Conservation (phyloP, 2,797 vertebrate species). For the Protosalanx chinensis region DNA sequence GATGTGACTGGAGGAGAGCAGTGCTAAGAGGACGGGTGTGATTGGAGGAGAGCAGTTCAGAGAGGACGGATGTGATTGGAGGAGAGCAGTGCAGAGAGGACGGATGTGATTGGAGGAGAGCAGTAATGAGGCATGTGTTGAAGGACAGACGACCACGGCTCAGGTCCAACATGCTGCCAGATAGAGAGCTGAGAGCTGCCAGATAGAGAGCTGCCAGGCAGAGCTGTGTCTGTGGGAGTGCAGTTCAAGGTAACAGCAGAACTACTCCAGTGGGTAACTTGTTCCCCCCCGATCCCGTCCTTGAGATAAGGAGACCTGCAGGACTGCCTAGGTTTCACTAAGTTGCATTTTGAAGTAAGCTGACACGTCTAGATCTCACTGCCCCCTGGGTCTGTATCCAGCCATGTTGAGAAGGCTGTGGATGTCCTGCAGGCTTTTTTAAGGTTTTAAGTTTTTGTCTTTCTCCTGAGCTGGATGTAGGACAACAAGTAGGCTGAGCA, state of each 20-base stretch:
- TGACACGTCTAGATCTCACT: conserved; percentile 45
- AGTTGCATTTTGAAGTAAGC: conserved; percentile 53
- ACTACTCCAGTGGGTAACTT: conserved; percentile 62
- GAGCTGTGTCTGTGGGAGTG: conserved; percentile 69
- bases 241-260: conserved; percentile 70
- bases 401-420: conserved; percentile 10
- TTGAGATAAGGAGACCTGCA: conserved; percentile 70
- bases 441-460: conserved; percentile 16
- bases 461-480: background rate
- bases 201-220: conserved; percentile 45
- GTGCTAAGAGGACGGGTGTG: too few species aligned
- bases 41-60: too few species aligned
- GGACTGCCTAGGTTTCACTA: conserved; percentile 56
- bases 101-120: too few species aligned
- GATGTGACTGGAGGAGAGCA: too few species aligned
- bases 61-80: too few species aligned
- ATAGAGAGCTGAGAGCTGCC: conserved; percentile 45
- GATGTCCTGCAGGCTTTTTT: conserved; percentile 23
- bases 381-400: conserved; percentile 14
- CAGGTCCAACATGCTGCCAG: too few species aligned
- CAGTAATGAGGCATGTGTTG: background rate
- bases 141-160: conserved; percentile 6
- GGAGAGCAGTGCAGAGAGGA: too few species aligned
- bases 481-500: too few species aligned
- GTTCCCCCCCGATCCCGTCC: conserved; percentile 69